A percentile compares a stretch with the other conserved stretches of the same genome.
phyloP scores from a whole-genome alignment of 2,113 vertebrate genomes.

The Chaetorhynchus papuensis region DNA sequence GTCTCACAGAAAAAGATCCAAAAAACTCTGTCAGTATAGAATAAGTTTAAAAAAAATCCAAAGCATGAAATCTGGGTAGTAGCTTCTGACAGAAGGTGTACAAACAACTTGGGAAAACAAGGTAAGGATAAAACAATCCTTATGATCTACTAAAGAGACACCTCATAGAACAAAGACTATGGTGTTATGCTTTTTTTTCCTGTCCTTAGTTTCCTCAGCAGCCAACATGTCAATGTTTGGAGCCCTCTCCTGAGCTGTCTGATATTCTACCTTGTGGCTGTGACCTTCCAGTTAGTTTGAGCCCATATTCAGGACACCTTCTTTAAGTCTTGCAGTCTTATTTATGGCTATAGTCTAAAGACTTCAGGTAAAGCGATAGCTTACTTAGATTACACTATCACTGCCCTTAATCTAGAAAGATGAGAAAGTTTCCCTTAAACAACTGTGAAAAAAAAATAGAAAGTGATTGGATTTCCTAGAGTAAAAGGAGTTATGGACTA shows the following conservation, averaged over 20 bases:
- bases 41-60: not conserved
- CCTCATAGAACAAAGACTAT: not conserved
- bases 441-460: not conserved
- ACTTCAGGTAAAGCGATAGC: not conserved
- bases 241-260: not conserved
- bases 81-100: not conserved
- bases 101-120: not conserved
- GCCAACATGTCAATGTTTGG: not conserved
- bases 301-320: not conserved
- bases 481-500: not conserved
- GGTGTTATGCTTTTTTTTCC: not conserved
- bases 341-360: not conserved
- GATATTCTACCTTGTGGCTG: not conserved
- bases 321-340: not conserved
- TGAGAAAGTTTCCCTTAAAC: not conserved
- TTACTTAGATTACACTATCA: not conserved
- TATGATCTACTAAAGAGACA: not conserved
- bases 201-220: not conserved
- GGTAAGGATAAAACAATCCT: not conserved
- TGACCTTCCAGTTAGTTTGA: not conserved
- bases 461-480: not conserved
- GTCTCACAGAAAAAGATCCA: not conserved
- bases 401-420: not conserved
- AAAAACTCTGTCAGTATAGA: not conserved
- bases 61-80: not conserved